Conservation (phyloP, 2,888 invertebrate species). For the Phengaris arion region DNA sequence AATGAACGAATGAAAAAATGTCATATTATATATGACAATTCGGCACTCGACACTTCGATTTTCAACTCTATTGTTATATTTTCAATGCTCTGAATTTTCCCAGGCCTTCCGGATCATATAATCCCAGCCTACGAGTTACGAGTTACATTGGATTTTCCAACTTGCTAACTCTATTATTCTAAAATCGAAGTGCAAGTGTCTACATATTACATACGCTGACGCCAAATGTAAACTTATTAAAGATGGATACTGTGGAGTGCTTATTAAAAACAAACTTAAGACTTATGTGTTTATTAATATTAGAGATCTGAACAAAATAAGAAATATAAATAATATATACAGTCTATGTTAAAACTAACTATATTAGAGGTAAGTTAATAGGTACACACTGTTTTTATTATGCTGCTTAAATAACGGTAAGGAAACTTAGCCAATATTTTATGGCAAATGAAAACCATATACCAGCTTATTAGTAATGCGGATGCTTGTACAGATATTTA, state of each 20-base stretch:
- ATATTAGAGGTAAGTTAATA: slow-evolving; percentile 78
- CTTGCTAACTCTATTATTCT: no score
- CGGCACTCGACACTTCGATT: no score
- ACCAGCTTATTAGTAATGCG: slow-evolving; percentile 54
- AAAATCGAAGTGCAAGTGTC: no score
- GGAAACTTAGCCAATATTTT: slow-evolving; percentile 49
- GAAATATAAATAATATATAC: slow-evolving; percentile 81
- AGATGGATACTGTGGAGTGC: neutral
- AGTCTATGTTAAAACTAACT: slow-evolving; percentile 80
- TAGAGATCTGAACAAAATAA: slow-evolving; percentile 81
- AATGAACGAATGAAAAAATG: no score
- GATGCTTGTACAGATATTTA: slow-evolving; percentile 52
- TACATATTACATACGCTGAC: no score
- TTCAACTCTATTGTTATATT: no score
- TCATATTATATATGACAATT: no score
- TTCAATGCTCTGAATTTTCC: no score
- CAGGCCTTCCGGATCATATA: no score
- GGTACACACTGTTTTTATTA: slow-evolving; percentile 74
- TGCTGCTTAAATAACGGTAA: slow-evolving; percentile 60
- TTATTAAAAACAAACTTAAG: slow-evolving; percentile 49
- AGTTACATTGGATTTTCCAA: no score
- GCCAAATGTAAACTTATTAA: no score
- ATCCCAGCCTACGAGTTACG: no score
- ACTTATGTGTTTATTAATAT: slow-evolving; percentile 81
- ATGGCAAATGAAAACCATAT: slow-evolving; percentile 60